A percentile compares a stretch with the other conserved stretches of the same genome.
phyloP scores from a whole-genome alignment of 2,113 vertebrate genomes.

The Mus spicilegus region DNA sequence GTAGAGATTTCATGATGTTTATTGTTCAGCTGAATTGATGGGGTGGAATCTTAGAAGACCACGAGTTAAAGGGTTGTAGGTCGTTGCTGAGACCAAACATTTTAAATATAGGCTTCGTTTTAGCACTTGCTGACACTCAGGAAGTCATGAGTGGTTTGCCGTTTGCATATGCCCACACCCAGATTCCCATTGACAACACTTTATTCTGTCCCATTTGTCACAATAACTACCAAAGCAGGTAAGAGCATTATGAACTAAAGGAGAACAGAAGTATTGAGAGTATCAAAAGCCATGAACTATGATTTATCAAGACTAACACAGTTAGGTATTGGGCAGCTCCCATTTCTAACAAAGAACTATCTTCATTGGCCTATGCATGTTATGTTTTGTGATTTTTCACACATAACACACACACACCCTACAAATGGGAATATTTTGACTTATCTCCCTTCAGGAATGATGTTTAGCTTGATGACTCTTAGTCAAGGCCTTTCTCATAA shows the following conservation, averaged over 20 bases:
- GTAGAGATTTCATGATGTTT: not conserved
- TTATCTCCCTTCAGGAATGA: not conserved
- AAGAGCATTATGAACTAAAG: not conserved
- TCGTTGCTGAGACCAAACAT: not conserved
- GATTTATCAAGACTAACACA: not conserved
- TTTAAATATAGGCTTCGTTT: not conserved
- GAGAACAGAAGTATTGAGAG: not conserved
- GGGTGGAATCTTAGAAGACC: not conserved
- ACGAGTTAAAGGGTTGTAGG: not conserved
- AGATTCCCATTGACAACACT: not conserved
- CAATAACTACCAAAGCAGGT: not conserved
- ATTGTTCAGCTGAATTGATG: constrained; percentile 6
- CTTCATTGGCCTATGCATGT: not conserved
- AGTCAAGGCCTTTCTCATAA: not conserved
- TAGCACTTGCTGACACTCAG: not conserved
- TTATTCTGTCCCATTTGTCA: not conserved
- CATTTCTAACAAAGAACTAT: not conserved
- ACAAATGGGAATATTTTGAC: not conserved
- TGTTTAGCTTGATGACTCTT: not conserved
- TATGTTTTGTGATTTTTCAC: not conserved
- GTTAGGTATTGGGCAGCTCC: not conserved
- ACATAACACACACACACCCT: not conserved
- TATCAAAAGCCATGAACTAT: not conserved
- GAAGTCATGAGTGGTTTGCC: not conserved
- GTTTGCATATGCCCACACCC: not conserved